A percentile compares a stretch with the other conserved stretches of the same genome.
These are phyloP conservation scores for Adelphocoris suturalis DNA, from an alignment of 2,888 invertebrate species.

Conservation along the genomic window DNA sequence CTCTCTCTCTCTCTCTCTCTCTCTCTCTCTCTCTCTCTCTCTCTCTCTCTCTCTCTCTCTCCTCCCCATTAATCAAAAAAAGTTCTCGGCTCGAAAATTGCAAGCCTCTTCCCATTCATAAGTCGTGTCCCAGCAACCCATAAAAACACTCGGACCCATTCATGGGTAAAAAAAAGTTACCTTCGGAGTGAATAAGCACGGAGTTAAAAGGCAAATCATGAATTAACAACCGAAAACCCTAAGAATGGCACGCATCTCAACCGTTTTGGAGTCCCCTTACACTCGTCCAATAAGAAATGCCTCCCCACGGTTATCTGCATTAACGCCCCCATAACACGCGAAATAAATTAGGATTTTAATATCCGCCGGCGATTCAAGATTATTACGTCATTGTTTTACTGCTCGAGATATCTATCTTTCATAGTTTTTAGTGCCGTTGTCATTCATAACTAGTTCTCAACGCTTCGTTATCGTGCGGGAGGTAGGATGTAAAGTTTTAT, in stretches of 20 bases:
- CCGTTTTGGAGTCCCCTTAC: not conserved
- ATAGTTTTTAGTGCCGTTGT: slow-evolving; percentile 29
- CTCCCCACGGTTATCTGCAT: not conserved
- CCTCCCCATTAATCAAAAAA: no score
- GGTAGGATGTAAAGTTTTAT: not conserved
- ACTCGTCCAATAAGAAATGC: not conserved
- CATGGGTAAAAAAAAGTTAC: not conserved
- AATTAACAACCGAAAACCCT: not conserved
- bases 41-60: no score
- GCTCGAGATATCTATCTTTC: not conserved
- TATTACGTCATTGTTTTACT: slow-evolving; percentile 21
- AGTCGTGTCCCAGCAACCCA: not conserved
- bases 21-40: no score
- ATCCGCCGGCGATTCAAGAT: not conserved
- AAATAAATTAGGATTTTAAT: slow-evolving; percentile 5
- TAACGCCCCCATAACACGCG: not conserved
- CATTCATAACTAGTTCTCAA: slow-evolving; percentile 16
- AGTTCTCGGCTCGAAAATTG: no score
- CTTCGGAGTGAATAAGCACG: not conserved
- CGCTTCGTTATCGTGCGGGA: slow-evolving; percentile 6
- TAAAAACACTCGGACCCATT: not conserved
- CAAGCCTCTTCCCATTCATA: no score
- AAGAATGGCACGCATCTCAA: not conserved
- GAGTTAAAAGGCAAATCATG: not conserved
- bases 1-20: no score